These are phyloP conservation scores for Gnathonemus longibarbis DNA, from an alignment of 2,113 vertebrate species.

Conservation along the genomic window DNA sequence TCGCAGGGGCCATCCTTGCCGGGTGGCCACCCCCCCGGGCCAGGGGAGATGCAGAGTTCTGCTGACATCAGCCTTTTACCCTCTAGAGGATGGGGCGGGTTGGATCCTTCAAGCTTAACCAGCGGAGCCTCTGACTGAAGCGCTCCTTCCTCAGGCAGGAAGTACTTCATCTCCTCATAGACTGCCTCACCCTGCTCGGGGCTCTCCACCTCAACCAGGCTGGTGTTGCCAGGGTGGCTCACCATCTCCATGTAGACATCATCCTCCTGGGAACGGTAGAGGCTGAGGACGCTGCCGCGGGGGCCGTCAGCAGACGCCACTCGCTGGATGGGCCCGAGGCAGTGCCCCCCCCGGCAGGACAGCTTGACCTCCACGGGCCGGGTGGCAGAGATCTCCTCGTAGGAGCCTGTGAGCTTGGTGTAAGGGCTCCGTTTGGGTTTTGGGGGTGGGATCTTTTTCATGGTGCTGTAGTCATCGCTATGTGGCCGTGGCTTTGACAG, in stretches of 20 bases:
- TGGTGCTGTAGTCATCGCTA: constrained; percentile 91
- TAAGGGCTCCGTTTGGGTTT: constrained; percentile 92
- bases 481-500: constrained; percentile 83
- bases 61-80: constrained; percentile 32
- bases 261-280: constrained; percentile 64
- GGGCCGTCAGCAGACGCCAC: constrained; percentile 59
- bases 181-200: constrained; percentile 78
- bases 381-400: constrained; percentile 80
- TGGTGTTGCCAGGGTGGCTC: constrained; percentile 61
- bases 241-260: constrained; percentile 95
- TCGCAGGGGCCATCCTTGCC: constrained; percentile 66
- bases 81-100: constrained; percentile 47
- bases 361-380: constrained; percentile 67
- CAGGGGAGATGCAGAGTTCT: constrained; percentile 37
- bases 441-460: constrained; percentile 91
- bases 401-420: constrained; percentile 88
- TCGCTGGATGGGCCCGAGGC: constrained; percentile 54
- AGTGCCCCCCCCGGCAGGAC: constrained; percentile 48
- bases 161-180: constrained; percentile 96
- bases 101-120: constrained; percentile 34
- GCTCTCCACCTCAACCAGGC: constrained; percentile 53
- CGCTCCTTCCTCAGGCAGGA: constrained; percentile 62
- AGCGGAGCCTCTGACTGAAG: constrained; percentile 27
- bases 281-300: constrained; percentile 50
- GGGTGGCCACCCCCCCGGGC: constrained; percentile 28